Evolutionary conservation across 2,888 invertebrate species (phyloP).

Genomic region (Leuctra nigra): DNA sequence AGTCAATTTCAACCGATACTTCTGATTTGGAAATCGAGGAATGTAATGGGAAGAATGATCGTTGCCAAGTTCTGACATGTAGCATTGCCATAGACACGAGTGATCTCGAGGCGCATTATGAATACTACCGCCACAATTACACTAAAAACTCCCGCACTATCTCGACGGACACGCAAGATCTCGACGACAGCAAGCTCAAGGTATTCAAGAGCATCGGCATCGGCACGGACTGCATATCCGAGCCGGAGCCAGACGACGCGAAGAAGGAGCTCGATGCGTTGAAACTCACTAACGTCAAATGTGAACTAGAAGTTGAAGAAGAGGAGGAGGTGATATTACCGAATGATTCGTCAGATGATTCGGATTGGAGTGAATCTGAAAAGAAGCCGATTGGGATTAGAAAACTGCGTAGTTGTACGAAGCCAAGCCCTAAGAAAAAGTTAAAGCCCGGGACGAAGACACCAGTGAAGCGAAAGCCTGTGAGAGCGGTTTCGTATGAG

Average conservation of each 20-base stretch:
- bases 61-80: background rate
- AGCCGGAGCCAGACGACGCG: background rate
- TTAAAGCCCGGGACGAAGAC: background rate
- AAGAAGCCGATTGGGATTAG: background rate
- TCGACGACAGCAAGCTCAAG: conserved; percentile 2
- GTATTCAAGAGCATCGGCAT: background rate
- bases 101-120: conserved; percentile 24
- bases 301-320: background rate
- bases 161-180: conserved; percentile 23
- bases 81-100: conserved; percentile 20
- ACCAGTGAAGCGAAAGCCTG: background rate
- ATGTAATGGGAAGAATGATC: background rate
- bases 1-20: background rate
- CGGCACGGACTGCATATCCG: background rate
- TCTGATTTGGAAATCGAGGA: background rate
- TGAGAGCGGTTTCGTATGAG: background rate
- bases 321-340: background rate
- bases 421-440: background rate
- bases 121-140: conserved; percentile 20
- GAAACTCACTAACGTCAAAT: background rate
- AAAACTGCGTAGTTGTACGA: background rate
- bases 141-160: conserved; percentile 16
- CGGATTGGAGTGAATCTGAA: background rate
- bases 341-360: background rate
- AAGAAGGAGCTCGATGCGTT: background rate